Percentiles rank a stretch among this genome's conserved stretches.
These are phyloP conservation scores for Pterobdella sp. DNA, from an alignment of 2,888 invertebrate species.

Conservation along the genomic window DNA sequence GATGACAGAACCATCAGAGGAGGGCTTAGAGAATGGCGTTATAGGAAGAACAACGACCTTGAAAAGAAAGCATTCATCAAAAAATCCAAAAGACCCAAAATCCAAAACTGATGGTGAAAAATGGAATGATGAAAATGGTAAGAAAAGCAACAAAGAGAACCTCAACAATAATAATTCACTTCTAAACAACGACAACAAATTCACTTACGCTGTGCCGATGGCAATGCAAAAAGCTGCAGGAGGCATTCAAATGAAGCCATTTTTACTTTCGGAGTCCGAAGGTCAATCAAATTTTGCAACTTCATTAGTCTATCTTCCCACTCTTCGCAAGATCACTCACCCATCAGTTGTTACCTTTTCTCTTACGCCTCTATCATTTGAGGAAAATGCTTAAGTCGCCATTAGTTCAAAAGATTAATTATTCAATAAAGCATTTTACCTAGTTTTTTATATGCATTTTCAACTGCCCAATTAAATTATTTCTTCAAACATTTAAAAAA, in stretches of 20 bases:
- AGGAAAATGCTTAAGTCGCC: slow-evolving; percentile 10
- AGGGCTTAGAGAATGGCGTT: neutral
- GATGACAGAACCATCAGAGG: neutral
- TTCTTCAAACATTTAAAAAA: no score
- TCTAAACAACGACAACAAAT: neutral
- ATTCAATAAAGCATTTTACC: no score
- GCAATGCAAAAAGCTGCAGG: slow-evolving; percentile 39
- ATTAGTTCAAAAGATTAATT: no score
- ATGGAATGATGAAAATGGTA: neutral
- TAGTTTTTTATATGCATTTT: no score
- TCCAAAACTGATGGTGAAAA: neutral
- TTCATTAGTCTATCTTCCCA: slow-evolving; percentile 86
- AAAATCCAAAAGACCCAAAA: no score
- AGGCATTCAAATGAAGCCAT: slow-evolving; percentile 80
- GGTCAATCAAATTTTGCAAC: slow-evolving; percentile 65
- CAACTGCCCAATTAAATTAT: no score
- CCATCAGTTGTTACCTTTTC: slow-evolving; percentile 83
- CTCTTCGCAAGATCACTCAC: slow-evolving; percentile 74
- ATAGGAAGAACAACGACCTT: neutral
- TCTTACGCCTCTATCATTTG: slow-evolving; percentile 69
- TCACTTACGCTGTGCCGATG: slow-evolving; percentile 34
- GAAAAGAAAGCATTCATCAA: slow-evolving; percentile 12
- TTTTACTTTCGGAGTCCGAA: slow-evolving; percentile 51
- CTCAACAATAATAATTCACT: neutral
- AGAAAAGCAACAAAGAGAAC: neutral